A percentile compares a stretch with the other conserved stretches of the same genome.
These are phyloP conservation scores for Pyrrhura leucotis DNA, from an alignment of 2,797 vertebrate species.

Conservation along the genomic window DNA sequence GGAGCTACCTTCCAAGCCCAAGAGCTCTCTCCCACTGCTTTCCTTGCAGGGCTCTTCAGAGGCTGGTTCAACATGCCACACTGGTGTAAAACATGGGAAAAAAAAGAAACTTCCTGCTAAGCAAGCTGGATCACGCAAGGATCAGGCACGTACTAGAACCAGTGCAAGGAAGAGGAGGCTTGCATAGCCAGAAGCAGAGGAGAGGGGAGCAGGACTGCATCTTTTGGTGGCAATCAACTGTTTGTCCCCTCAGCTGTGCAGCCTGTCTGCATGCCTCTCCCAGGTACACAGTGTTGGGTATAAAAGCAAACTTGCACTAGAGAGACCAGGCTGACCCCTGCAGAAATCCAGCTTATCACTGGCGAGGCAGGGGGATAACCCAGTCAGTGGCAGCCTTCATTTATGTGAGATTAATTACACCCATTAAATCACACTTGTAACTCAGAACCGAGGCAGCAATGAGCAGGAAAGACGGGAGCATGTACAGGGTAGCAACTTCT, in stretches of 20 bases:
- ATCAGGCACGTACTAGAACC: background rate
- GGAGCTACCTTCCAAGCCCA: background rate
- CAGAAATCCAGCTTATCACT: background rate
- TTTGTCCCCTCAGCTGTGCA: background rate
- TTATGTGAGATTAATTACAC: background rate
- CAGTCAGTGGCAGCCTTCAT: background rate
- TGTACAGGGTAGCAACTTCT: rapidly evolving
- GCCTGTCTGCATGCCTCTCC: background rate
- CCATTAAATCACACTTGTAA: background rate
- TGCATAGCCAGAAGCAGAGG: rapidly evolving
- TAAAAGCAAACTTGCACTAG: background rate
- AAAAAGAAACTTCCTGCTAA: background rate
- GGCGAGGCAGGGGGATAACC: background rate
- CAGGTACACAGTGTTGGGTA: rapidly evolving
- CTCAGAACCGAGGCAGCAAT: background rate
- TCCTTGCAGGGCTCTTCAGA: background rate
- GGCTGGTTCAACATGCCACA: background rate
- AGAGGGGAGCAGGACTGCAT: background rate
- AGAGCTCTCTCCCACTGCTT: background rate
- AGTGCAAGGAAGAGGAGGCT: background rate
- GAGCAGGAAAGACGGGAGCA: background rate
- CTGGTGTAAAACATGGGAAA: rapidly evolving
- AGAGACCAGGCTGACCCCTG: rapidly evolving
- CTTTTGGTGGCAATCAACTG: background rate
- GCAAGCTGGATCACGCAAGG: background rate